These are phyloP conservation scores for Palaemon carinicauda DNA, from an alignment of 1,140 invertebrate species.

Conservation along the genomic window DNA sequence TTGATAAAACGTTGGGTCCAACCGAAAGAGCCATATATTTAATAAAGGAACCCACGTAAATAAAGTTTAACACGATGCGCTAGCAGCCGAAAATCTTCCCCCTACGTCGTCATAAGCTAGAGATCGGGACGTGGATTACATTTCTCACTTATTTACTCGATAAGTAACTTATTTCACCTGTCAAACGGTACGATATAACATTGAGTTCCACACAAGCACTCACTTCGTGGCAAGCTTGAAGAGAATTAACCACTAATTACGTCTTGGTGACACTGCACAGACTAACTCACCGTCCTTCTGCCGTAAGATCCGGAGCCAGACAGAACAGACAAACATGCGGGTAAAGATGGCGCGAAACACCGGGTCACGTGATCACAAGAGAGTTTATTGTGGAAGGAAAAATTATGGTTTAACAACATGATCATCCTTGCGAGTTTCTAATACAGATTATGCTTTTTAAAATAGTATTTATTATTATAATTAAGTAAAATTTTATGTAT, in stretches of 20 bases:
- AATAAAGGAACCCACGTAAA: background rate
- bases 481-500: background rate
- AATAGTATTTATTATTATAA: background rate
- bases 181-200: background rate
- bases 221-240: background rate
- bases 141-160: background rate
- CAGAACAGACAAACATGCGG: slow-evolving; percentile 52
- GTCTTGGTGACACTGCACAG: background rate
- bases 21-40: no score
- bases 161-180: background rate
- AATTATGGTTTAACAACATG: background rate
- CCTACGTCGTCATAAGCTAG: slow-evolving; percentile 3
- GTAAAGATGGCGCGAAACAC: slow-evolving; percentile 55
- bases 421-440: background rate
- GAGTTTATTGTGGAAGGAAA: slow-evolving; percentile 3
- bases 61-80: background rate
- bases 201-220: no score
- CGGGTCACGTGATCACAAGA: slow-evolving; percentile 45
- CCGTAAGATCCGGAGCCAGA: slow-evolving; percentile 49
- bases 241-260: background rate
- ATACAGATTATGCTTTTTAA: background rate
- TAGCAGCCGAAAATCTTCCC: background rate
- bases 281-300: slow-evolving; percentile 38
- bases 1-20: no score
- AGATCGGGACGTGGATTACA: slow-evolving; percentile 21